Conservation (phyloP, 2,888 invertebrate genomes). For the Zaprionus bogoriensis region DNA sequence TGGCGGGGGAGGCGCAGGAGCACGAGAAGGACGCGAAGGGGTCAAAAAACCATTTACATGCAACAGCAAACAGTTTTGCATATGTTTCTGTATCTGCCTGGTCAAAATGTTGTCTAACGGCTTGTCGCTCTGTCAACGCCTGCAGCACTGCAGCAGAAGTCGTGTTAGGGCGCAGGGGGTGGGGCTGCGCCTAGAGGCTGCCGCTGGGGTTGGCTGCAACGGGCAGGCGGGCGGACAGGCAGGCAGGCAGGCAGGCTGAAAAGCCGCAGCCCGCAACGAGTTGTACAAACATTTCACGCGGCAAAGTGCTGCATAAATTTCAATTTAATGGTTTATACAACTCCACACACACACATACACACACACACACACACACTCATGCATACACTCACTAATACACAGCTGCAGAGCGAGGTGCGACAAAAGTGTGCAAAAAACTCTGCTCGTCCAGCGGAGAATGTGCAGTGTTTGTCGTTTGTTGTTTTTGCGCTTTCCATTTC, state of each 20-base stretch:
- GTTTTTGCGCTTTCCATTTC: conserved; percentile 19
- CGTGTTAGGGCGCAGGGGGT: not conserved
- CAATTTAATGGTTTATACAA: conserved; percentile 70
- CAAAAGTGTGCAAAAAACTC: conserved; percentile 56
- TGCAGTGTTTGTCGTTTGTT: conserved; percentile 64
- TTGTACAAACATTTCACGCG: conserved; percentile 77
- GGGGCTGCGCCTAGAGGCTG: not conserved
- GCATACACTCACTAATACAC: conserved; percentile 21
- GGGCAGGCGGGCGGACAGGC: conserved; percentile 43
- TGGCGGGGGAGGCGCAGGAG: no score
- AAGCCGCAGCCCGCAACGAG: conserved; percentile 77
- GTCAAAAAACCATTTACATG: conserved; percentile 68
- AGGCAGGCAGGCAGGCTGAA: conserved; percentile 26
- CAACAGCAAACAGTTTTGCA: conserved; percentile 73
- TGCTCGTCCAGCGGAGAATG: conserved; percentile 15
- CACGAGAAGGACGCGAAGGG: not conserved
- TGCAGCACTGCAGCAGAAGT: conserved; percentile 38
- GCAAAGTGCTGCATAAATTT: conserved; percentile 77
- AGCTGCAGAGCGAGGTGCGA: conserved; percentile 64
- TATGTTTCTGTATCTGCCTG: conserved; percentile 59
- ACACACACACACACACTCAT: conserved; percentile 2
- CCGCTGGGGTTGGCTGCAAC: not conserved
- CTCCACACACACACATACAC: conserved; percentile 35
- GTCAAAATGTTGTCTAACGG: conserved; percentile 68
- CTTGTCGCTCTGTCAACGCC: conserved; percentile 76